Evolutionary conservation across 2,888 invertebrate species (phyloP), one percentile per base, ranked within the genome.

Genomic region (Meteorus colon): DNA sequence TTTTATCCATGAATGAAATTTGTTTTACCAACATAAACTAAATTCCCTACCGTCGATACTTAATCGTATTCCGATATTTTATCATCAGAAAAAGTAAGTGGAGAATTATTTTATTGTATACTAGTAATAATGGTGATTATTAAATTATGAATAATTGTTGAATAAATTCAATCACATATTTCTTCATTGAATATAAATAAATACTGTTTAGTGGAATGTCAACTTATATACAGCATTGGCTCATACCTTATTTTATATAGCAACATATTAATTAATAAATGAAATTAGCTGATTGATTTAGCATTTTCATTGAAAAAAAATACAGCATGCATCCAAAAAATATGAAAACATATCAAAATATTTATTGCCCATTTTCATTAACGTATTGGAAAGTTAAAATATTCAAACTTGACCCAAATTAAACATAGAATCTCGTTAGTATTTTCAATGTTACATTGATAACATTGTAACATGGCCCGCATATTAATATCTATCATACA

Each of bases 331-430:
- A n/a, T 48, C 4, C 10, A 48, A 48, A 48, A n/a, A 4, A 48
- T 48, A n/a, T 48, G 8, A 48, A 48, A 16, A 4, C 16, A 48
- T n/a, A 48, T 16, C 16, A 4, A 48, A 48, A 48, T 48, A n/a
- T 48, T 48, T n/a, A 55, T 55, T 55, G 24, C 6, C 19, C n/a
- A 19, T 55, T 8, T 55, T 55, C 4, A 55, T 19, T 19, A 19
- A 55, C n/a, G n/a, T 19, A 55, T 55, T 55, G 8, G 55, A 55
- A 55, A 19, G 55, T 19, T 55, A 14, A 48, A 48, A 48, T 48
- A 55, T 55, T 55, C 19, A 55, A 55, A 55, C 55, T 55, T 55
- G 55, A 55, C 55, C 19, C 19, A 55, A 55, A 55, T 48, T 4
- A 48, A 3, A 48, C 19, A 1, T 4, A 19, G 19, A 55, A 6